These are phyloP conservation scores for Meteorus cinctellus DNA, from an alignment of 2,888 invertebrate genomes.

Conservation along the genomic window DNA sequence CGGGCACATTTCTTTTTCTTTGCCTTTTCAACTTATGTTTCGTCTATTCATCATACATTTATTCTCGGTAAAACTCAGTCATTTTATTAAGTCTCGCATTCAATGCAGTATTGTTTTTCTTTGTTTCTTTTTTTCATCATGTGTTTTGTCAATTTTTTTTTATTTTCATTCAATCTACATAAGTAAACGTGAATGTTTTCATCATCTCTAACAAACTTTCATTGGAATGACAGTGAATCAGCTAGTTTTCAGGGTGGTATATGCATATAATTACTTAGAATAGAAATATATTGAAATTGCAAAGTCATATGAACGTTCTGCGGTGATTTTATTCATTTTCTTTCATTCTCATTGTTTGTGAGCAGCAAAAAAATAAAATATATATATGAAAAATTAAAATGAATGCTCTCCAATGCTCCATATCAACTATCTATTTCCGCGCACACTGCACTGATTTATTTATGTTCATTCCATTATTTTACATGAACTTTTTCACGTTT, in stretches of 20 bases:
- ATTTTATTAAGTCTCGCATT: not conserved
- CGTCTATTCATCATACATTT: not conserved
- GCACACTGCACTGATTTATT: constrained; percentile 17
- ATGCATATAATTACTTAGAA: constrained; percentile 62
- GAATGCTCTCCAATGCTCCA: constrained; percentile 36
- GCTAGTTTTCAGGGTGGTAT: constrained; percentile 37
- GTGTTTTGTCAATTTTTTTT: not conserved
- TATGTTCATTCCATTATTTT: not conserved
- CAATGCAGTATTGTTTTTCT: not conserved
- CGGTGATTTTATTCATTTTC: constrained; percentile 26
- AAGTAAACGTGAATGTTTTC: not conserved
- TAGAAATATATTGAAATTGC: constrained; percentile 69
- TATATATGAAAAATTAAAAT: not conserved
- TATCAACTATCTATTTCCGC: constrained; percentile 21
- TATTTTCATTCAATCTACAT: not conserved
- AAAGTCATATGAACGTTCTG: constrained; percentile 54
- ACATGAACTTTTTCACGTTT: not conserved
- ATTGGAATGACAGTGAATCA: constrained; percentile 47
- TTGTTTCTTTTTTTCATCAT: not conserved
- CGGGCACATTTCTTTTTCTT: not conserved
- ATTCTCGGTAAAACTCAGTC: not conserved
- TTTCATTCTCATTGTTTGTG: constrained; percentile 47
- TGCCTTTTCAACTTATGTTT: not conserved
- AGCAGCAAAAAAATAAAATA: constrained; percentile 29
- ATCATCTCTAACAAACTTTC: constrained; percentile 35